These are phyloP conservation scores for Emys orbicularis DNA, from an alignment of 2,797 vertebrate species.

Conservation along the genomic window DNA sequence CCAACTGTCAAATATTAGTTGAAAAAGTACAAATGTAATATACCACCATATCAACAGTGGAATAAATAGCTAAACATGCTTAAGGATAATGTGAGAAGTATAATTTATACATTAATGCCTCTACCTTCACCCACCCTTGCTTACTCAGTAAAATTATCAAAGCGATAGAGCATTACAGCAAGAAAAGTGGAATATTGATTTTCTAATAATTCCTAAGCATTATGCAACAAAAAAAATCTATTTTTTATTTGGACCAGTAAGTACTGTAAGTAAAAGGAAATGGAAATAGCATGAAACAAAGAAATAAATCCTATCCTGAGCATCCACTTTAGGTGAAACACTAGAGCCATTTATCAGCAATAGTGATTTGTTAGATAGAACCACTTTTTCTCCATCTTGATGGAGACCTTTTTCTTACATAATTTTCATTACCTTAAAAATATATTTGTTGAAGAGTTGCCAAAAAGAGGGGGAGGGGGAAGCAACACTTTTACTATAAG, in stretches of 20 bases:
- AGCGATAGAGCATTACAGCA: conserved; percentile 71
- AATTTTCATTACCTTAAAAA: conserved; percentile 41
- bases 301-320: conserved; percentile 76
- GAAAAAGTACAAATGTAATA: conserved; percentile 34
- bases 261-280: conserved; percentile 78
- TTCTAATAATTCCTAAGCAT: conserved; percentile 72
- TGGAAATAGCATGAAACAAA: conserved; percentile 74
- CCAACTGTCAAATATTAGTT: background rate
- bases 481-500: background rate
- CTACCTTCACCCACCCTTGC: conserved; percentile 21
- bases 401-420: conserved; percentile 47
- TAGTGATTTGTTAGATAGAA: conserved; percentile 57
- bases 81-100: conserved; percentile 45
- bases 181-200: conserved; percentile 77
- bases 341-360: conserved; percentile 65
- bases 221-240: conserved; percentile 29
- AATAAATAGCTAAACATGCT: conserved; percentile 47
- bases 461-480: background rate
- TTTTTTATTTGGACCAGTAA: conserved; percentile 76
- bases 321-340: conserved; percentile 71
- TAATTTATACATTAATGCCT: conserved; percentile 62
- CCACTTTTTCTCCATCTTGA: conserved; percentile 29
- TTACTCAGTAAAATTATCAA: conserved; percentile 67
- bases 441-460: conserved; percentile 41
- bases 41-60: conserved; percentile 16